Evolutionary conservation across 2,797 vertebrate genomes (phyloP), one percentile per base, ranked within the genome.

Genomic region (Babyrousa celebensis): DNA sequence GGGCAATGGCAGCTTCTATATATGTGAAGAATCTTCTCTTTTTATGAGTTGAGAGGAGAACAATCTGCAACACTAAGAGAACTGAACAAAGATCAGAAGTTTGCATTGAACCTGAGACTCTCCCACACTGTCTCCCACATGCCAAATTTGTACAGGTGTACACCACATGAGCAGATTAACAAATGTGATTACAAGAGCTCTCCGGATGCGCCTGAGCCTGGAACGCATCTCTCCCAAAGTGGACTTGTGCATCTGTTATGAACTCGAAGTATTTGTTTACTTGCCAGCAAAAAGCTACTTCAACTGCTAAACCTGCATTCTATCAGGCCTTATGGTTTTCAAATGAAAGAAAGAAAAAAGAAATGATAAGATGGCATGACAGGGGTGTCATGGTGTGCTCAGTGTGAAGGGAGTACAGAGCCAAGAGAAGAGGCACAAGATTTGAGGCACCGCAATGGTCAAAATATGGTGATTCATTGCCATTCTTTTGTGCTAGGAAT

Each of bases 221-320:
- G 95, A 96, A 97, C 95, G 89, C 40, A 27, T 97, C 95, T 36
- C 0, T 97, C 91, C 36, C 6, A 25, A 52, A 92, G 94, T 91
- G 96, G 48, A 15, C 93, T 79, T 40, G 71, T 93, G 52, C 97
- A 98, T 98, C 98, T 98, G 98, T 96, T 98, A 75, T 56, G 15
- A 82, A 89, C 70, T 93, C 96, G 70, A 91, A 65, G 92, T 97
- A 75, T 97, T 97, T 97, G 84, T 98, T 97, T 97, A 96, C 85
- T 97, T 97, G 94, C 95, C 98, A 98, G 96, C 94, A 96, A 97
- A 97, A 93, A 98, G 91, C 98, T 97, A 97, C 95, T 96, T 94
- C 97, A 98, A 97, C 10, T 11, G 18, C 93, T 95, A 95, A 95
- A 93, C 7, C 0, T 94, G 71, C 96, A 92, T 63, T 85, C 86